A percentile compares a stretch with the other conserved stretches of the same genome.
Evolutionary conservation across 2,113 vertebrate genomes (phyloP).

Genomic region (Siniperca knerii): DNA sequence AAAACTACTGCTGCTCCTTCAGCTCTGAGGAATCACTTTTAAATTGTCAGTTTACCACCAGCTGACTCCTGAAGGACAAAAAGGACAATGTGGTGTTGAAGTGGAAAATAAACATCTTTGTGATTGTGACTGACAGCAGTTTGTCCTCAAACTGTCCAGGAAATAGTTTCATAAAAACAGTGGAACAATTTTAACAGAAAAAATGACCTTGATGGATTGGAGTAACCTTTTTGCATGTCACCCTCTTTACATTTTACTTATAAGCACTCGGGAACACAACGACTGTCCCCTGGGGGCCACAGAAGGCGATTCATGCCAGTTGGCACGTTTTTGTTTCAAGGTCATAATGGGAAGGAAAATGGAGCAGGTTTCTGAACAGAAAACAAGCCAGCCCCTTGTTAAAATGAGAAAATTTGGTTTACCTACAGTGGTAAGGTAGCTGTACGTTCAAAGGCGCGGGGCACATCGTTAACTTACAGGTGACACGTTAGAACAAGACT

Average conservation of each 20-base stretch:
- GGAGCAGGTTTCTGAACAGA: not conserved
- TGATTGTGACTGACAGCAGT: constrained; percentile 9
- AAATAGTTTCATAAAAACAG: not conserved
- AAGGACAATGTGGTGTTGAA: not conserved
- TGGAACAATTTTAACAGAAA: constrained; percentile 2
- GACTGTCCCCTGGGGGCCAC: not conserved
- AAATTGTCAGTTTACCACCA: constrained; percentile 15
- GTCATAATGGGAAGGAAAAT: not conserved
- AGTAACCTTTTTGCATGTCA: not conserved
- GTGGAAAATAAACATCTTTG: not conserved
- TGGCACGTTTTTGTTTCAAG: not conserved
- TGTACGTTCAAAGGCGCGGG: too few relatives aligned
- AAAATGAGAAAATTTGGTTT: not conserved
- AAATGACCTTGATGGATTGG: not conserved
- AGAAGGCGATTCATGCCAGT: not conserved
- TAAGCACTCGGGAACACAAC: not conserved
- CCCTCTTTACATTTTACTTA: not conserved
- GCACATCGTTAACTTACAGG: not conserved
- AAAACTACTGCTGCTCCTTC: not conserved
- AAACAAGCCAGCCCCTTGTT: not conserved
- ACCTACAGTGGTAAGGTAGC: not conserved
- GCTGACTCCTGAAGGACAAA: constrained; percentile 16
- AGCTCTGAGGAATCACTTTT: not conserved
- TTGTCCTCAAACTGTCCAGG: constrained; percentile 32
- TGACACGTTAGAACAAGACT: too few relatives aligned